Evolutionary conservation across 2,797 vertebrate genomes (phyloP), one percentile per base, ranked within the genome.

Genomic region (Rhinophrynus dorsalis): DNA sequence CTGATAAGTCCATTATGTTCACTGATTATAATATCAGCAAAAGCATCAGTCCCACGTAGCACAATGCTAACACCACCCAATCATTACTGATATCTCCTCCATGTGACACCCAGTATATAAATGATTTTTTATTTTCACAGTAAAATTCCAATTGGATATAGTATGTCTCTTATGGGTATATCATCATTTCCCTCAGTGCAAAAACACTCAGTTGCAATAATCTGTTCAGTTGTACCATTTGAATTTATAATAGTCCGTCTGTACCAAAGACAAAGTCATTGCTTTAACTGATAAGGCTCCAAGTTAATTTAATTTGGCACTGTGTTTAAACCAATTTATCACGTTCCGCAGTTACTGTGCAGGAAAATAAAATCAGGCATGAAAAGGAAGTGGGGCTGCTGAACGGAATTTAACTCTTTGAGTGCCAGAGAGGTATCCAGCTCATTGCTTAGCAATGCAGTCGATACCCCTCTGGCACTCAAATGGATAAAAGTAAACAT

Each of bases 251-350:
- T 50, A 38, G 21, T 59, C 20, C 27, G 38, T 18, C 17, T 40
- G 6, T 58, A 66, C 24, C 42, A 13, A 48, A 47, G 44, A 47
- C 44, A 59, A 44, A 71, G 42, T 64, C 35, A 64, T 57, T 65
- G 52, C 52, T 57, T 57, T 24, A 50, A 58, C 40, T 51, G 32
- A 32, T 71, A 71, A 71, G 68, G 68, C 67, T 72, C 52, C 59
- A 33, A 24, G 21, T 65, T 59, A 27, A 54, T 18, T 51, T 32
- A 5, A 52, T 66, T 73, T 73, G 69, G 69, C 69, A 73, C 69
- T 52, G 56, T 12, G 18, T 18, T 17, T 32, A 72, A 72, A 64
- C 42, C 61, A 50, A 21, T 27, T 56, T n/a, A 45, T 30, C 52
- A 30, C 32, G 56, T 48, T 65, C 52, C 47, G 50, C n/a, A 62